Base-by-base conservation (phyloP, 2,888 invertebrate genomes). In the Rotaria sp. region DNA sequence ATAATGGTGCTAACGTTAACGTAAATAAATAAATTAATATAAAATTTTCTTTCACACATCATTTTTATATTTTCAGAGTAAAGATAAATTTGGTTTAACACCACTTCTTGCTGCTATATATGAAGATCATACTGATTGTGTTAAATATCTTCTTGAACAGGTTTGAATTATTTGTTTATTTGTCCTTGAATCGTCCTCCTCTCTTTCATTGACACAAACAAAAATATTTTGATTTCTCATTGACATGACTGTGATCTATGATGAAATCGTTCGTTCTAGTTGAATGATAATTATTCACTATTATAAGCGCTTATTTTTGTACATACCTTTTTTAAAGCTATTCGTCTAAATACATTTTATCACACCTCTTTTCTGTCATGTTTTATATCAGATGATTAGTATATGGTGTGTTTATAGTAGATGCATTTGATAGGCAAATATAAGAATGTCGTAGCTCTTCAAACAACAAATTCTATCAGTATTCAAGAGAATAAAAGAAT, bases 11-110 rank as follows among this genome's bases (percentile, higher is more conserved):
- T 84, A 94, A 96, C 92, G 94, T 96, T 21, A 96, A 97, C 93
- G 97, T 97, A 93, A 94, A 30, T 2, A 57, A 24, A 21, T 57
- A 13, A 45, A 45, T 11, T 10, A 50, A 50, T 15, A 50, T 13
- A 18, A 50, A 50, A 50, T 50, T 50, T 50, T 50, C 50, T 50
- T 45, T 45, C 45, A n/a, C n/a, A n/a, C n/a, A n/a, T 45, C 10
- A 10, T 45, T 45, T 35, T 84, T 85, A 87, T 87, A 88, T 88
- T 93, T 92, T 87, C 91, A 97, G 97, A 94, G 94, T 89, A 93
- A 94, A 90, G 97, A 97, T 91, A 96, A 96, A 92, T 96, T 97
- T 93, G 96, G 96, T 55, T 96, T 98, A 89, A 95, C 95, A 88
- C 95, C 96, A 55, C 92, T 98, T 84, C 92, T 97, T 89, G 96